Conservation (phyloP, 2,888 invertebrate genomes). For the Helleia helle region DNA sequence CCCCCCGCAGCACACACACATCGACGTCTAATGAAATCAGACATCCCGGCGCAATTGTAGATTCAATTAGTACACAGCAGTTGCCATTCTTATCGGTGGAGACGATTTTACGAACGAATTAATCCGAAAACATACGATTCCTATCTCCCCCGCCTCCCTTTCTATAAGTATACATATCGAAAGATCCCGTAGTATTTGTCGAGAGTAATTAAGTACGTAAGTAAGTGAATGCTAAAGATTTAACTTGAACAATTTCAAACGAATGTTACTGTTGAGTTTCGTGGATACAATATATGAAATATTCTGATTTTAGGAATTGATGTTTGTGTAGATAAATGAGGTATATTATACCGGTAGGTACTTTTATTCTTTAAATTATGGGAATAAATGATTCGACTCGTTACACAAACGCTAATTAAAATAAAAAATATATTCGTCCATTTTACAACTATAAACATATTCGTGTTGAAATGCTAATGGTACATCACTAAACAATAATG, state of each 20-base stretch:
- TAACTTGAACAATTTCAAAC: neutral
- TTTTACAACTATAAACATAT: too few species aligned
- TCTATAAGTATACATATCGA: constrained; percentile 47
- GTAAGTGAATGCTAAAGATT: constrained; percentile 21
- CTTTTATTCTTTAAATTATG: too few species aligned
- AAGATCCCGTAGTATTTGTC: constrained; percentile 55
- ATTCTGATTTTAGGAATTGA: too few species aligned
- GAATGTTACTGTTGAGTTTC: constrained; percentile 3
- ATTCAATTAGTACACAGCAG: constrained; percentile 71
- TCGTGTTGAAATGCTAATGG: too few species aligned
- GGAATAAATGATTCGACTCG: too few species aligned
- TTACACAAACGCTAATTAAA: too few species aligned
- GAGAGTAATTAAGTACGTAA: constrained; percentile 66
- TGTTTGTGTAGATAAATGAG: too few species aligned
- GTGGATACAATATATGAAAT: too few species aligned
- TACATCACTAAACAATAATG: neutral
- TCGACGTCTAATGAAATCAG: constrained; percentile 63
- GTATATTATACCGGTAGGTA: too few species aligned
- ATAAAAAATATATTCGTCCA: too few species aligned
- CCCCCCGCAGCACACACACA: constrained; percentile 36
- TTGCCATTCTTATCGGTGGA: constrained; percentile 71
- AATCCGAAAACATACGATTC: constrained; percentile 73
- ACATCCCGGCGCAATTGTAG: constrained; percentile 68
- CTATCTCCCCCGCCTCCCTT: constrained; percentile 58
- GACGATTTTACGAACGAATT: constrained; percentile 75